These are phyloP conservation scores for Phalanger gymnotis DNA, from an alignment of 2,797 vertebrate genomes.

Conservation along the genomic window DNA sequence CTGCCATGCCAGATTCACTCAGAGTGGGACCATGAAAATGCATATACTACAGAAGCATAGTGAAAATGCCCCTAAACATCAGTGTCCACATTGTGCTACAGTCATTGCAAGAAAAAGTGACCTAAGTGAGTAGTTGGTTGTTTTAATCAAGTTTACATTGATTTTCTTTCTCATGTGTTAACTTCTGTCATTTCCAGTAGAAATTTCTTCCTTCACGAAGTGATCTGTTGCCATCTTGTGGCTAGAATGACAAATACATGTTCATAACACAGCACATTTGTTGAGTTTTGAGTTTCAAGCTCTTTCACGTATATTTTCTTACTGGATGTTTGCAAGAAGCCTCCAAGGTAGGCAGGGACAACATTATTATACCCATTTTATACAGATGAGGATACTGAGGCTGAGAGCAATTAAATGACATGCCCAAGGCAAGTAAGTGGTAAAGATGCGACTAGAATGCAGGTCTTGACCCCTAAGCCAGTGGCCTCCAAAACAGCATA, in stretches of 20 bases:
- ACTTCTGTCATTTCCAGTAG: not conserved
- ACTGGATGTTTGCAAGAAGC: not conserved
- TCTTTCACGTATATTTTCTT: rapidly evolving
- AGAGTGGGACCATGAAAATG: conserved; percentile 81
- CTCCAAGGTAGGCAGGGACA: rapidly evolving
- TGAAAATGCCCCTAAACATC: conserved; percentile 79
- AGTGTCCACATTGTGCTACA: conserved; percentile 77
- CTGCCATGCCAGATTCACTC: conserved; percentile 83
- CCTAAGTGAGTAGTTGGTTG: conserved; percentile 78
- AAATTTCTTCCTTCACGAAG: conserved; percentile 37
- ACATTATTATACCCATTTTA: rapidly evolving
- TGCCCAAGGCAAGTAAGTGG: not conserved
- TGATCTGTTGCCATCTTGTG: conserved; percentile 82
- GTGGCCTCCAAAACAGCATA: not conserved
- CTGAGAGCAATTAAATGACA: not conserved
- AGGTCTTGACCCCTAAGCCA: not conserved
- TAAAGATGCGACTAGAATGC: not conserved
- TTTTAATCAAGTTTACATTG: not conserved
- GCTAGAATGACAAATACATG: conserved; percentile 13
- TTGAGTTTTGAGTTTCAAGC: rapidly evolving
- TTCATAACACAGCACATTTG: rapidly evolving
- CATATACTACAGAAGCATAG: conserved; percentile 81
- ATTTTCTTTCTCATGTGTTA: not conserved
- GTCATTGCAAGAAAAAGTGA: conserved; percentile 80
- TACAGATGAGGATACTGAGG: not conserved